Percentiles rank a stretch among this genome's conserved stretches.
Evolutionary conservation across 2,888 invertebrate species (phyloP).

Genomic region (Andrena haemorrhoa): DNA sequence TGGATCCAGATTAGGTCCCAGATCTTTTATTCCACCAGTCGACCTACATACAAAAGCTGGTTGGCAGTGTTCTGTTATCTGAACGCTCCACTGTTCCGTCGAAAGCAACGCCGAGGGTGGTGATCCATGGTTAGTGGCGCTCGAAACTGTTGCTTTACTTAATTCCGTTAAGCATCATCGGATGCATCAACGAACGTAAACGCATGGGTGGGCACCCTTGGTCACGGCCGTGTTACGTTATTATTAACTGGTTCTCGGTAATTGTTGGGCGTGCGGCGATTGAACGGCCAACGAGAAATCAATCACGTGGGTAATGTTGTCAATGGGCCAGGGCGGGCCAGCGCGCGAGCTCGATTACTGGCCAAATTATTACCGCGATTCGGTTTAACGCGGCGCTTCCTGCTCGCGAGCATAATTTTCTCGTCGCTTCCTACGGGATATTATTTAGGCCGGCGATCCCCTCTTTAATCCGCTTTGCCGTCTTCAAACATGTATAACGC

Average conservation of each 20-base stretch:
- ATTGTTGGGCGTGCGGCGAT: conserved; percentile 28
- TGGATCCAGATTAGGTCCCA: no score
- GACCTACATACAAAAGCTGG: no score
- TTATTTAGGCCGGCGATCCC: background rate
- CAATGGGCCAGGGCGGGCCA: conserved; percentile 18
- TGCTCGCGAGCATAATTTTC: conserved; percentile 54
- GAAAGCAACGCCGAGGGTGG: no score
- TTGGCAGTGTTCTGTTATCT: no score
- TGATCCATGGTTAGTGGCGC: no score
- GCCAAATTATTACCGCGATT: conserved; percentile 46
- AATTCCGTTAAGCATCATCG: no score
- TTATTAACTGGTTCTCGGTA: conserved; percentile 45
- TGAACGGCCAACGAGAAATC: conserved; percentile 46
- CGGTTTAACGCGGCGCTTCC: conserved; percentile 50
- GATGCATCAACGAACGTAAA: conserved; percentile 18
- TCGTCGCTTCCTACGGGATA: conserved; percentile 17
- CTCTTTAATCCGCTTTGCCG: conserved; percentile 1
- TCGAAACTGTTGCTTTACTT: no score
- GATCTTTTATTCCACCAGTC: no score
- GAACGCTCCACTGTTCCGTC: no score
- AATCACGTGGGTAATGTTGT: conserved; percentile 49
- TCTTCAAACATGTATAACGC: background rate
- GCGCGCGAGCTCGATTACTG: conserved; percentile 1
- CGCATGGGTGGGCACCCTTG: conserved; percentile 15
- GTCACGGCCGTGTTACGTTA: conserved; percentile 23